Conservation (phyloP, 2,888 invertebrate genomes). For the Yponomeuta cagnagella region DNA sequence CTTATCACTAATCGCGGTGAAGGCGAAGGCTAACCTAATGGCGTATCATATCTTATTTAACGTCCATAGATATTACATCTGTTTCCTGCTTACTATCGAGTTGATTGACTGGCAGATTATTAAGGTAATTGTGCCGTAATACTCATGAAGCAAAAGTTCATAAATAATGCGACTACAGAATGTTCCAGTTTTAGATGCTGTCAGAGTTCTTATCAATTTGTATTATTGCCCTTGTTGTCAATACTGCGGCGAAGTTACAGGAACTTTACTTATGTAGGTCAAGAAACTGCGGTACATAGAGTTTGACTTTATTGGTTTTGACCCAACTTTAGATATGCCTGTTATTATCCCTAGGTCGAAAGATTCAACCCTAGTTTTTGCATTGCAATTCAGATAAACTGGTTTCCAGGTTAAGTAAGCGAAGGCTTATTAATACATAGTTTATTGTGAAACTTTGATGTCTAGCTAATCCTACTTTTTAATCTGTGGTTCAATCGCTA, state of each 20-base stretch:
- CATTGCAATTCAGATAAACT: too few relatives aligned
- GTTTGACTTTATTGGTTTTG: too few relatives aligned
- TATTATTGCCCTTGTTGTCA: background rate
- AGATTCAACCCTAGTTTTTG: too few relatives aligned
- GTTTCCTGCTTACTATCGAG: background rate
- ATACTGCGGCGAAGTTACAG: background rate
- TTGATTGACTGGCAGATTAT: background rate
- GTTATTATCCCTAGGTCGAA: too few relatives aligned
- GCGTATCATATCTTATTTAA: background rate
- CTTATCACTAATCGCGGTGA: background rate
- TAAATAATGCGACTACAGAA: background rate
- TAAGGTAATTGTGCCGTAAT: background rate
- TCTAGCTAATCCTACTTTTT: too few relatives aligned
- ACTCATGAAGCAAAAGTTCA: background rate
- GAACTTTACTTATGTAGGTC: background rate
- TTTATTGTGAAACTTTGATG: too few relatives aligned
- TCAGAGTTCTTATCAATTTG: background rate
- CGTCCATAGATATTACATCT: background rate
- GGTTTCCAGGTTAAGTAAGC: too few relatives aligned
- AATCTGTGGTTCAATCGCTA: too few relatives aligned
- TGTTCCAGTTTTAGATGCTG: background rate
- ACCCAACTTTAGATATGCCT: too few relatives aligned
- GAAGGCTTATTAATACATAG: too few relatives aligned
- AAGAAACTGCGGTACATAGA: background rate
- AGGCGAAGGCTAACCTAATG: constrained; percentile 2